Percentiles rank a stretch among this genome's conserved stretches.
phyloP scores from a whole-genome alignment of 2,888 invertebrate species.

The Morpho helenor region DNA sequence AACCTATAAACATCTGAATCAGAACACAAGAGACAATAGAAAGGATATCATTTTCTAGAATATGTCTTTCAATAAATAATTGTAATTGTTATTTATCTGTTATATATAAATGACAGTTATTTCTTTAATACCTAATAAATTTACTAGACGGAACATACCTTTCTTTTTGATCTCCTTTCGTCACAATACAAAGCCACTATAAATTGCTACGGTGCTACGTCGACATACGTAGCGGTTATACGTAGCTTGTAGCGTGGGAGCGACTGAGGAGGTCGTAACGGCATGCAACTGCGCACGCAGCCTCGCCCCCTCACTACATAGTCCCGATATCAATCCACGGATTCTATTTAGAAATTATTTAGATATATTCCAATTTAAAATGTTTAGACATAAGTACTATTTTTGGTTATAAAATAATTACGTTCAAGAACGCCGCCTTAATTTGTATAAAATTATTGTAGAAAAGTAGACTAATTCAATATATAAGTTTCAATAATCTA shows the following conservation, averaged over 20 bases:
- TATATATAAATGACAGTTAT: no score
- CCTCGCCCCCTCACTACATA: slow-evolving; percentile 67
- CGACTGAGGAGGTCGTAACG: slow-evolving; percentile 64
- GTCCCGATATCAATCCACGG: slow-evolving; percentile 71
- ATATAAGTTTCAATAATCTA: no score
- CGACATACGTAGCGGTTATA: slow-evolving; percentile 54
- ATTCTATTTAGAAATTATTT: slow-evolving; percentile 58
- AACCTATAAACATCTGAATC: background rate
- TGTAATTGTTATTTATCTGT: no score
- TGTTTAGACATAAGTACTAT: slow-evolving; percentile 16
- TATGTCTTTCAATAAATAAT: no score
- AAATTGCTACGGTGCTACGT: slow-evolving; percentile 49
- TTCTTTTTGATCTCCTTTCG: slow-evolving; percentile 24
- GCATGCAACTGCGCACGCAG: slow-evolving; percentile 69
- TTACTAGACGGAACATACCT: slow-evolving; percentile 20
- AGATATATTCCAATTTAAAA: slow-evolving; percentile 48
- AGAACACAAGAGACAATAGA: no score
- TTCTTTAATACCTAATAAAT: background rate
- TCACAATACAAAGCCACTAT: slow-evolving; percentile 31
- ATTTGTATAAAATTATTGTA: no score
- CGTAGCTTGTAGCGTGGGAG: slow-evolving; percentile 54
- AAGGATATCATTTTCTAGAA: no score
- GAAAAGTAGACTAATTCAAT: no score
- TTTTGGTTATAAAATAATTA: no score
- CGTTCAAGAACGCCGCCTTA: no score